phyloP scores from a whole-genome alignment of 2,113 vertebrate species.

The Alethe diademata region DNA sequence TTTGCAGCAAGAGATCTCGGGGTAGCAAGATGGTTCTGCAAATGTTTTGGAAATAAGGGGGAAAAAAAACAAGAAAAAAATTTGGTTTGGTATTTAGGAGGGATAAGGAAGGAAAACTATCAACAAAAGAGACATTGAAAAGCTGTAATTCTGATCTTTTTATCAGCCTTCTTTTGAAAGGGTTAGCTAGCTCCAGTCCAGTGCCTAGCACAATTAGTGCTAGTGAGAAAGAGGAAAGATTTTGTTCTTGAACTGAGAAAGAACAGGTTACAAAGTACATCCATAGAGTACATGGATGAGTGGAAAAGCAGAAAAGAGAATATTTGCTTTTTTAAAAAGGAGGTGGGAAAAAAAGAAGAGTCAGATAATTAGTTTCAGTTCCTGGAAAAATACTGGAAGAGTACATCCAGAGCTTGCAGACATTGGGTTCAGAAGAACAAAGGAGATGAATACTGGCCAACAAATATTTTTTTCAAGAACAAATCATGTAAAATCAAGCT shows the following conservation, averaged over 20 bases:
- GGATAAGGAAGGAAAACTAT: neutral
- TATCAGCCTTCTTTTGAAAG: constrained; percentile 34
- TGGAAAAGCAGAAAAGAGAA: neutral
- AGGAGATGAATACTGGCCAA: constrained; percentile 18
- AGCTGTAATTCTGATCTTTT: constrained; percentile 26
- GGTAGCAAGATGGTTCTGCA: neutral
- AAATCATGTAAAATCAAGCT: constrained; percentile 27
- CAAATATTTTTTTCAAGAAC: constrained; percentile 28
- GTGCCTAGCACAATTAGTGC: constrained; percentile 12
- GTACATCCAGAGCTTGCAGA: constrained; percentile 6
- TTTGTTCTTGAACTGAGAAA: constrained; percentile 13
- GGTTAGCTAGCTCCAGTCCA: constrained; percentile 19
- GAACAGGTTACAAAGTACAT: constrained; percentile 9
- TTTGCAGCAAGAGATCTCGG: neutral
- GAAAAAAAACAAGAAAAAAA: neutral
- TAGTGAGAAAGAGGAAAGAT: neutral
- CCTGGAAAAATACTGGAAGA: constrained; percentile 31
- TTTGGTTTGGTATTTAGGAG: neutral
- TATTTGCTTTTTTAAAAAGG: neutral
- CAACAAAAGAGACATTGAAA: neutral
- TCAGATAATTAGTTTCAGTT: constrained; percentile 7
- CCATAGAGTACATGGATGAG: neutral
- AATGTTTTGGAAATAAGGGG: neutral
- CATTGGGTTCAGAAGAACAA: constrained; percentile 30
- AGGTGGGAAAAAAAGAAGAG: neutral